phyloP scores from a whole-genome alignment of 2,888 invertebrate species.

The Argyra leucocephala region DNA sequence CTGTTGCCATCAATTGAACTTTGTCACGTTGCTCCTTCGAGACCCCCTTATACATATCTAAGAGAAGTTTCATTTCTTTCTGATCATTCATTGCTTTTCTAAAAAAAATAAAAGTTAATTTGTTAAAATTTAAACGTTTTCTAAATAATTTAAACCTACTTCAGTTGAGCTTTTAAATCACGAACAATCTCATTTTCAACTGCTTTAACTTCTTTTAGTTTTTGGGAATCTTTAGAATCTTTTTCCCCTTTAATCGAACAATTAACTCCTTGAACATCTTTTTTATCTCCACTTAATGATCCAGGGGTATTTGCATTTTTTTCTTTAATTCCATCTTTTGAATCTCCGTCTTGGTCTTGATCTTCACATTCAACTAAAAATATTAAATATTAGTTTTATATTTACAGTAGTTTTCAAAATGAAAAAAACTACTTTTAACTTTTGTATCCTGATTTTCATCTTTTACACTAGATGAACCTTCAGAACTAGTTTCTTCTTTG shows the following conservation, averaged over 20 bases:
- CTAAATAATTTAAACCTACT: constrained; percentile 50
- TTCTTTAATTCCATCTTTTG: constrained; percentile 44
- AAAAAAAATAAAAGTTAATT: constrained; percentile 24
- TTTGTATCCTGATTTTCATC: constrained; percentile 46
- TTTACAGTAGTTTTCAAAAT: not conserved
- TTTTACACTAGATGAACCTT: constrained; percentile 46
- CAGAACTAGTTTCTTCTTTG: constrained; percentile 41
- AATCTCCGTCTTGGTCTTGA: constrained; percentile 38
- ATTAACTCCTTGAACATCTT: constrained; percentile 46
- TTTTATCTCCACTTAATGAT: constrained; percentile 47
- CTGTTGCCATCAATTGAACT: constrained; percentile 90
- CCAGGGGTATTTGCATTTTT: constrained; percentile 36
- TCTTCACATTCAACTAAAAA: constrained; percentile 30
- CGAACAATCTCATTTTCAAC: constrained; percentile 50
- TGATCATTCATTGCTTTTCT: constrained; percentile 88
- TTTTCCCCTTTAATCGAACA: constrained; percentile 51
- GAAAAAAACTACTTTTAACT: constrained; percentile 27
- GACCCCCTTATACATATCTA: constrained; percentile 97
- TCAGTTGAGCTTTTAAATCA: constrained; percentile 83
- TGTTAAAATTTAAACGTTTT: not conserved
- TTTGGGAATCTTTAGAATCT: constrained; percentile 53
- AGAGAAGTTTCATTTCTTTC: constrained; percentile 83
- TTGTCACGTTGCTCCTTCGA: constrained; percentile 94
- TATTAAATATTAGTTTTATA: not conserved
- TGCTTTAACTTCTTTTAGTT: constrained; percentile 54